A percentile compares a stretch with the other conserved stretches of the same genome.
phyloP scores from a whole-genome alignment of 2,888 invertebrate species.

The Cotesia congregata region DNA sequence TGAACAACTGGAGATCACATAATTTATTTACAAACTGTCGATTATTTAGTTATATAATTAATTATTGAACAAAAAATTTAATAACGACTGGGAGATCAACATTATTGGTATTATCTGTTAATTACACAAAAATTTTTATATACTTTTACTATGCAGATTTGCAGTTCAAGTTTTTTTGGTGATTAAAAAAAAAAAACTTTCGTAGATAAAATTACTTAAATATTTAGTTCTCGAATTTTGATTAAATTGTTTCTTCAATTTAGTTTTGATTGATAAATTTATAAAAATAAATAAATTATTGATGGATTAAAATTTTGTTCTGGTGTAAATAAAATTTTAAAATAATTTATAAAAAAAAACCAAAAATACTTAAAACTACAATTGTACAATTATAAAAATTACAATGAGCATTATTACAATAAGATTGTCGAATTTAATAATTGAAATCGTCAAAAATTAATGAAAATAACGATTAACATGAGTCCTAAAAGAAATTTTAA shows the following conservation, averaged over 20 bases:
- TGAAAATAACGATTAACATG: conserved; percentile 12
- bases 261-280: too few relatives aligned
- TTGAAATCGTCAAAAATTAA: background rate
- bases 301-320: too few relatives aligned
- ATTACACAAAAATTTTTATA: conserved; percentile 18
- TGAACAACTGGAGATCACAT: conserved; percentile 23
- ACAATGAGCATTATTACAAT: background rate
- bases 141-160: background rate
- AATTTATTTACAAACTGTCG: conserved; percentile 15
- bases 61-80: conserved; percentile 2
- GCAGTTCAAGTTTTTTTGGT: conserved; percentile 1
- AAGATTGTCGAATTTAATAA: background rate
- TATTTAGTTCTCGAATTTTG: too few relatives aligned
- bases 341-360: background rate
- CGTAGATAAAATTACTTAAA: background rate
- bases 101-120: conserved; percentile 6
- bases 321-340: background rate
- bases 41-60: background rate
- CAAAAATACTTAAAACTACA: conserved; percentile 1
- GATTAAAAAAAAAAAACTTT: background rate
- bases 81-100: conserved; percentile 29
- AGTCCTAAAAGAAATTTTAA: conserved; percentile 14
- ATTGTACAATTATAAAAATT: background rate
- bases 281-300: too few relatives aligned
- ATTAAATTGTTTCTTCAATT: too few relatives aligned